phyloP scores from a whole-genome alignment of 2,113 vertebrate species.

The Lepisosteus osseus region DNA sequence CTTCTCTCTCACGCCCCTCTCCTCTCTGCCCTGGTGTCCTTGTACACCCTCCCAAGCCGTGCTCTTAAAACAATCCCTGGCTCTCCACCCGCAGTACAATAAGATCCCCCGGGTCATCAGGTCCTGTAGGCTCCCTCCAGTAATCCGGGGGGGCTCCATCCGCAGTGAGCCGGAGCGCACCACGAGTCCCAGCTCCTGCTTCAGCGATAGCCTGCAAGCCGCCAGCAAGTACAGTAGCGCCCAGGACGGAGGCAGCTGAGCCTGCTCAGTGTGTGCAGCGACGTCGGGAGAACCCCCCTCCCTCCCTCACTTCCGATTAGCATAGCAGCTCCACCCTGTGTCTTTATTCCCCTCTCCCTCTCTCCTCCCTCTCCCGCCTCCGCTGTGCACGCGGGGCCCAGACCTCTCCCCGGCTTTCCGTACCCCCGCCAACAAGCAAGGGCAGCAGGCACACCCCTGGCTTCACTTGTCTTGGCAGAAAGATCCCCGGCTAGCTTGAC shows the following conservation, averaged over 20 bases:
- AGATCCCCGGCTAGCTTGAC: too few relatives aligned
- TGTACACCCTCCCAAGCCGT: not conserved
- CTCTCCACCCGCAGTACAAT: not conserved
- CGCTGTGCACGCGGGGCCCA: not conserved
- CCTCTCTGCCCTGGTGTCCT: not conserved
- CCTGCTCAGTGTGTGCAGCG: constrained; percentile 40
- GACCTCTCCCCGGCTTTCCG: not conserved
- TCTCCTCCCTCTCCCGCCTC: not conserved
- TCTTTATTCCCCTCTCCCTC: constrained; percentile 37
- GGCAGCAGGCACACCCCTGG: too few relatives aligned
- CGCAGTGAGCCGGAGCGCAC: constrained; percentile 4
- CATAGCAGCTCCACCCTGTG: constrained; percentile 63
- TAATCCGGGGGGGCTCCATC: constrained; percentile 12
- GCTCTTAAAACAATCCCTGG: not conserved
- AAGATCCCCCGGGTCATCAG: constrained; percentile 13
- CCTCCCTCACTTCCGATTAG: constrained; percentile 35
- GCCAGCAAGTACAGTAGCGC: constrained; percentile 18
- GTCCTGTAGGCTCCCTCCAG: not conserved
- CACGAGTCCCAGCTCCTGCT: not conserved
- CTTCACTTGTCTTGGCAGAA: too few relatives aligned
- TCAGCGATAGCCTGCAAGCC: constrained; percentile 8
- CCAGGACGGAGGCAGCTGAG: constrained; percentile 33
- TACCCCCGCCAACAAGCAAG: too few relatives aligned
- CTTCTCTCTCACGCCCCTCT: constrained; percentile 16
- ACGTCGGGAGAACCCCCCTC: constrained; percentile 46